Evolutionary conservation across 2,113 vertebrate genomes (phyloP).

Genomic region (Anolis sagrei): DNA sequence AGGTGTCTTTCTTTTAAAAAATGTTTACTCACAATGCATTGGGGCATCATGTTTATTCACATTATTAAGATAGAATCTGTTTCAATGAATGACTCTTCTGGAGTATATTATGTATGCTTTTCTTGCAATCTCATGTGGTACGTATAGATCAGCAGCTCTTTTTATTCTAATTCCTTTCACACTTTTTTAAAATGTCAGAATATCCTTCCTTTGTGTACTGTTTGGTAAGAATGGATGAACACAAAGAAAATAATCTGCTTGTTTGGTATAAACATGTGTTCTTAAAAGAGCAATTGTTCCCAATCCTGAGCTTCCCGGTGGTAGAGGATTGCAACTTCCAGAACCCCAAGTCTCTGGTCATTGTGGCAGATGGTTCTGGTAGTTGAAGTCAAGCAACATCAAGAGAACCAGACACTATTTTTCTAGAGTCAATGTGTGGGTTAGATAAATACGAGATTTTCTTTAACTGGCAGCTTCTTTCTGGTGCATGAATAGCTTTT

Average conservation of each 20-base stretch:
- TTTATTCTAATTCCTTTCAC: background rate
- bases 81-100: conserved; percentile 1
- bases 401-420: background rate
- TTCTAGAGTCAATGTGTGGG: background rate
- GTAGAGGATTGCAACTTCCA: background rate
- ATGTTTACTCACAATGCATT: background rate
- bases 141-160: background rate
- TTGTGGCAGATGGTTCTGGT: background rate
- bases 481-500: background rate
- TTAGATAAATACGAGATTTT: background rate
- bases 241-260: background rate
- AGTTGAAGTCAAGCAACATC: background rate
- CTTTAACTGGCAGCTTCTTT: background rate
- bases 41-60: background rate
- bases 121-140: background rate
- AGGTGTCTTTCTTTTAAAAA: background rate
- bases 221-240: background rate
- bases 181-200: background rate
- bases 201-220: background rate
- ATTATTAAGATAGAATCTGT: background rate
- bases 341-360: background rate
- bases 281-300: too few relatives aligned
- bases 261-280: background rate
- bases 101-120: background rate
- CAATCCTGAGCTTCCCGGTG: too few relatives aligned